These are phyloP conservation scores for Heterodera filipjevi DNA, from an alignment of 2,888 invertebrate genomes.

Conservation along the genomic window DNA sequence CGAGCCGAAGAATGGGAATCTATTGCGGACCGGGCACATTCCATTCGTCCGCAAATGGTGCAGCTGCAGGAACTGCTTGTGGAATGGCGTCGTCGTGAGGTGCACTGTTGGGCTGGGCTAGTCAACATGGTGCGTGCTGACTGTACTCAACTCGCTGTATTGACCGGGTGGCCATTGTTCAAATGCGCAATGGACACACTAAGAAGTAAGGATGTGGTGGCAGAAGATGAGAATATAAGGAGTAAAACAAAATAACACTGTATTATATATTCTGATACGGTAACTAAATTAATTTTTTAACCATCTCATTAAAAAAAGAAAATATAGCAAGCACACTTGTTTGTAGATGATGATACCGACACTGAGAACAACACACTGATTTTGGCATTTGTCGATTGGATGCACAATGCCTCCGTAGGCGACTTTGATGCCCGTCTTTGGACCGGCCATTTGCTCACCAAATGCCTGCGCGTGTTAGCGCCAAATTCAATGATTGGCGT, in stretches of 20 bases:
- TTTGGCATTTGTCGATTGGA: constrained; percentile 65
- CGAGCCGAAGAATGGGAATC: constrained; percentile 63
- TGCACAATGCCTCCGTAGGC: constrained; percentile 81
- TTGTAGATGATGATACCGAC: not conserved
- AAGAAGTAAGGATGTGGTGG: not conserved
- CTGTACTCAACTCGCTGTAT: constrained; percentile 47
- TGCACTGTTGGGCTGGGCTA: constrained; percentile 54
- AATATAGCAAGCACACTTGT: not conserved
- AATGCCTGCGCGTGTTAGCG: constrained; percentile 16
- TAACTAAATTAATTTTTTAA: too few relatives aligned
- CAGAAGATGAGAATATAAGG: too few relatives aligned
- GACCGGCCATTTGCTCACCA: constrained; percentile 71
- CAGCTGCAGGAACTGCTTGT: constrained; percentile 81
- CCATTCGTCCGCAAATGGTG: constrained; percentile 75
- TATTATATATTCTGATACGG: not conserved
- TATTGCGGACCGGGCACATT: constrained; percentile 70
- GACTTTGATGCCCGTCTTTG: constrained; percentile 81
- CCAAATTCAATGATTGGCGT: not conserved
- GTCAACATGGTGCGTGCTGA: constrained; percentile 49
- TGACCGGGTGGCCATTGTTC: constrained; percentile 58
- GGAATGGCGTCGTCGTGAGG: constrained; percentile 78
- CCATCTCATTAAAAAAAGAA: too few relatives aligned
- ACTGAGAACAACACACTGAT: constrained; percentile 40
- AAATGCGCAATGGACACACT: constrained; percentile 22
- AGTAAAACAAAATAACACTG: not conserved